Evolutionary conservation across 2,888 invertebrate genomes (phyloP), one percentile per base, ranked within the genome.

Genomic region (Oligia latruncula): DNA sequence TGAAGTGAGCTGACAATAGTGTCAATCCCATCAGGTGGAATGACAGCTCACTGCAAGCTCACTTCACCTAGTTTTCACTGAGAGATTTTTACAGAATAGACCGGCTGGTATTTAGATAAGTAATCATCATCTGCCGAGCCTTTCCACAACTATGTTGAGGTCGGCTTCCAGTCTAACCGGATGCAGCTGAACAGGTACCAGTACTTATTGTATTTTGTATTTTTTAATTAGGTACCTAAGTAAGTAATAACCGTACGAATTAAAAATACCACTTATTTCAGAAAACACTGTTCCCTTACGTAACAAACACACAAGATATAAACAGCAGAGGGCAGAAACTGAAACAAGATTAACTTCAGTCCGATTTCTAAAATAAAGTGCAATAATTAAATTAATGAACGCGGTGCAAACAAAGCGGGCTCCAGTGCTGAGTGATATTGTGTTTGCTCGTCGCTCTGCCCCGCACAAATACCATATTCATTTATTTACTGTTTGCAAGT

Each of bases 401-500:
- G 82, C 78, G 73, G 58, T 74, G 86, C 87, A 90, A 90, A 90
- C 91, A 89, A 84, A 80, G 83, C 84, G 75, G 62, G 80, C 76
- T 52, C 77, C 66, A 49, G 74, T 66, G 40, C 82, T 77, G 80
- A 88, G 88, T 85, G 87, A 88, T 88, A 91, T 88, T 89, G 84
- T 89, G 89, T 90, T 91, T 89, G 85, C 78, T 49, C 77, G 76
- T 75, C 70, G 71, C 76, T 79, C 77, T 72, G 73, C 60, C 74
- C 58, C 65, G 77, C 75, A 86, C 84, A 83, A 83, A 87, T 80
- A 87, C 83, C 79, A 82, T 87, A 89, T 90, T 87, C 89, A 90
- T 92, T 91, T 91, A 92, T 92, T 90, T 91, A 91, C 87, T 88
- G 77, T 87, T 88, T 89, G 88, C 90, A 82, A 85, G 89, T 87